A percentile compares a stretch with the other conserved stretches of the same genome.
These are phyloP conservation scores for Micoletzkya japonica DNA, from an alignment of 2,888 invertebrate genomes.

Conservation along the genomic window DNA sequence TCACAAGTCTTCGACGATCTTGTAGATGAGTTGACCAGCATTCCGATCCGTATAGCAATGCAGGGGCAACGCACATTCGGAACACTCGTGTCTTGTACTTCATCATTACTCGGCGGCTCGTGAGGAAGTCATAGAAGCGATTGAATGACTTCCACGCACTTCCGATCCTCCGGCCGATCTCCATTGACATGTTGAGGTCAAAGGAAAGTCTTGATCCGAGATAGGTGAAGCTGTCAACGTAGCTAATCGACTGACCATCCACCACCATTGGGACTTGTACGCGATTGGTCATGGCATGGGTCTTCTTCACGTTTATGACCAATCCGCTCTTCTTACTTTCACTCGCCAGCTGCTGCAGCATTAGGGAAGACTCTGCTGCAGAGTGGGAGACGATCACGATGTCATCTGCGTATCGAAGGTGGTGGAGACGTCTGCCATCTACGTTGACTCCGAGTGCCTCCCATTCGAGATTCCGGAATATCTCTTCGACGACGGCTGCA, in stretches of 20 bases:
- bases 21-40: too few species aligned
- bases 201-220: neutral
- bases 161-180: neutral
- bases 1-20: too few species aligned
- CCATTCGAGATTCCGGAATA: constrained; percentile 31
- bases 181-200: neutral
- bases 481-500: constrained; percentile 31
- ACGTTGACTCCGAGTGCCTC: constrained; percentile 30
- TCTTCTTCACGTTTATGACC: too few species aligned
- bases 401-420: constrained; percentile 36
- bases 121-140: constrained; percentile 2
- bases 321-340: constrained; percentile 25
- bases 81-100: neutral
- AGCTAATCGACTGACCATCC: too few species aligned
- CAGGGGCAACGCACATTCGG: neutral
- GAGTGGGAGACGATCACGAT: constrained; percentile 28
- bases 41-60: neutral
- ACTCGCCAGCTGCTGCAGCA: constrained; percentile 29
- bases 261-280: too few species aligned
- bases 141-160: constrained; percentile 8
- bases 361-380: constrained; percentile 3
- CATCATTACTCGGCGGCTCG: neutral
- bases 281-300: too few species aligned
- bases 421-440: constrained; percentile 26
- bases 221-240: neutral